Evolutionary conservation across 2,888 invertebrate species (phyloP).

Genomic region (Amphipyra berbera): DNA sequence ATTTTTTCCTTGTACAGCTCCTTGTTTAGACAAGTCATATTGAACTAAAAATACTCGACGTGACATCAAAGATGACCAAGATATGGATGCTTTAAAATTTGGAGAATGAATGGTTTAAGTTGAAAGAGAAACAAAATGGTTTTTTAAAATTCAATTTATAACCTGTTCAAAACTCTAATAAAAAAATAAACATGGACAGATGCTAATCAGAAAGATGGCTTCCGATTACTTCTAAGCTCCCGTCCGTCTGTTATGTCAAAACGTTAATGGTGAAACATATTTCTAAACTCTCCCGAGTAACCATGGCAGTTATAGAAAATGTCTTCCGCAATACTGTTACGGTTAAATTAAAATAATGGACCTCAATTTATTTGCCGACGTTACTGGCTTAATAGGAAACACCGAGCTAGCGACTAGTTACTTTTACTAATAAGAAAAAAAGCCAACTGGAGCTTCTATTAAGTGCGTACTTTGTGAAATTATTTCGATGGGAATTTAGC

Average conservation of each 20-base stretch:
- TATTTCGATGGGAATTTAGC: constrained; percentile 33
- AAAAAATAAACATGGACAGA: constrained; percentile 19
- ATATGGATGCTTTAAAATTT: constrained; percentile 5
- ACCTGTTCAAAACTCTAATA: constrained; percentile 12
- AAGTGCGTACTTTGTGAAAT: constrained; percentile 44
- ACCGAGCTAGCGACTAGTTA: constrained; percentile 43
- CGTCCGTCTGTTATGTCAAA: constrained; percentile 49
- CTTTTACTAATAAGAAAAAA: constrained; percentile 54
- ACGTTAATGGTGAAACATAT: constrained; percentile 46
- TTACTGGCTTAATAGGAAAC: constrained; percentile 57
- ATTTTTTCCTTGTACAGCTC: constrained; percentile 21
- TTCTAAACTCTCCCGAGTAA: constrained; percentile 30
- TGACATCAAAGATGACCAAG: constrained; percentile 6
- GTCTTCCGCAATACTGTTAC: constrained; percentile 52
- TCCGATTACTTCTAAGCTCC: constrained; percentile 31
- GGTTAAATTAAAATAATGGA: constrained; percentile 68
- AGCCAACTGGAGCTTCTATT: constrained; percentile 36
- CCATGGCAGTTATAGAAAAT: constrained; percentile 50
- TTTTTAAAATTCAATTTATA: constrained; percentile 15
- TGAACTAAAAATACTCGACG: neutral
- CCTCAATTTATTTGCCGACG: constrained; percentile 62
- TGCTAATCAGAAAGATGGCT: constrained; percentile 37
- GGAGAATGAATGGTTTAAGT: neutral
- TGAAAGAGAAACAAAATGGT: neutral
- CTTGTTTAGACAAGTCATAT: constrained; percentile 13